Percentiles rank a stretch among this genome's conserved stretches.
These are phyloP conservation scores for Sussaba pulchella DNA, from an alignment of 2,888 invertebrate genomes.

Conservation along the genomic window DNA sequence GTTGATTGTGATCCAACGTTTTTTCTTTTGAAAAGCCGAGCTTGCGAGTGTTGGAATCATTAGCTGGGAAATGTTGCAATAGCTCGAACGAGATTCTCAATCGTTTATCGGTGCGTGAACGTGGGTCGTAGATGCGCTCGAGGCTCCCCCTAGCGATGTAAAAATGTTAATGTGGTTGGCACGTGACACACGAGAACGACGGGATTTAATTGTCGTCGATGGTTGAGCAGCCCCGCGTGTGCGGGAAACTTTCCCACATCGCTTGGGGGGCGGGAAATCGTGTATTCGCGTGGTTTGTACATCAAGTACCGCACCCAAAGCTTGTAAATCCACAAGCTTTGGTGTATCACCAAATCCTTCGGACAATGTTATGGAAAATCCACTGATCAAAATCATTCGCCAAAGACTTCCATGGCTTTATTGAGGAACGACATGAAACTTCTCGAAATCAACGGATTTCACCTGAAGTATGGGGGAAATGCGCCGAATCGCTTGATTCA, in stretches of 20 bases:
- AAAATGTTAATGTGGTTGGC: slow-evolving; percentile 47
- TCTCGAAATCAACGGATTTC: no score
- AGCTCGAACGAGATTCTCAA: slow-evolving; percentile 61
- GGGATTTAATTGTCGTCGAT: slow-evolving; percentile 64
- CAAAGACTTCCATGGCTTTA: no score
- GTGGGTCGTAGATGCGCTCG: slow-evolving; percentile 32
- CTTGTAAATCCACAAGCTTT: slow-evolving; percentile 49
- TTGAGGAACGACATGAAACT: no score
- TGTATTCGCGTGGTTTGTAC: slow-evolving; percentile 45
- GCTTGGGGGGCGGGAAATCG: slow-evolving; percentile 9
- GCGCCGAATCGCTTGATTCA: no score
- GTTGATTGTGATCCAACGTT: not conserved
- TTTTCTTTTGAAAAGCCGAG: slow-evolving; percentile 62
- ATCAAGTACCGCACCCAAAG: slow-evolving; percentile 42
- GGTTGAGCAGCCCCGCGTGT: slow-evolving; percentile 61
- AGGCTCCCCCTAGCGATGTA: slow-evolving; percentile 39
- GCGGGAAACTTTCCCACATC: slow-evolving; percentile 1
- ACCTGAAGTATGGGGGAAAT: no score
- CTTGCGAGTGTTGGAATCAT: slow-evolving; percentile 63
- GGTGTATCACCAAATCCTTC: not conserved
- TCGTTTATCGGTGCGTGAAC: slow-evolving; percentile 61
- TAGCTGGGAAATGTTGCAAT: slow-evolving; percentile 73
- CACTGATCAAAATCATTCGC: not conserved
- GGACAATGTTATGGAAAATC: not conserved
- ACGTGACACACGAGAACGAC: slow-evolving; percentile 35